Base-by-base conservation (phyloP, 2,113 vertebrate genomes). In the Parotia lawesii region DNA sequence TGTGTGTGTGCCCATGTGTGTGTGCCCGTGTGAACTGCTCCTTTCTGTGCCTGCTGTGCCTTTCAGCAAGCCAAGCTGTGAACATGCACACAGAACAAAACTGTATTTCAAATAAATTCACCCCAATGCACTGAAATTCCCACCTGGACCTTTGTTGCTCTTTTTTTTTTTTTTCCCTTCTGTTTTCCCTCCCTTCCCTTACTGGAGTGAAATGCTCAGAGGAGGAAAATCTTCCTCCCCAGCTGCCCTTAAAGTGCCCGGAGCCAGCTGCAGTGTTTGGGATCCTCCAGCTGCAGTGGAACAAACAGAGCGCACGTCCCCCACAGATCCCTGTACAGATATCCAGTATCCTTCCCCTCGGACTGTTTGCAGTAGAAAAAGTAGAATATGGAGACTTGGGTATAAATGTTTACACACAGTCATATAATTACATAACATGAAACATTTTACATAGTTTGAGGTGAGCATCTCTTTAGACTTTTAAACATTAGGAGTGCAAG, bases 391-490 rank as follows among this genome's bases (percentile, higher is more conserved):
- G 95, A 98, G 96, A 92, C 85, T 92, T 28, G 56, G 94, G 92
- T 97, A 94, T 97, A 96, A 98, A 97, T 88, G 95, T 95, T 97
- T 96, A 98, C 97, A 96, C 96, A 96, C 62, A 91, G 80, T 94
- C 92, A 89, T 97, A 97, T 96, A 97, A 96, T 97, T 97, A 98
- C 97, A 97, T 97, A 97, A 97, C 95, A 96, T 96, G 93, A 95
- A 97, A 96, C 96, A 87, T 90, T 96, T 96, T 97, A 97, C 96
- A 95, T 92, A 92, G 96, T 96, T 97, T 95, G 96, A 97, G 96
- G 93, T 97, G 97, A 98, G 95, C 96, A 91, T 97, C 93, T 93
- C 80, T 97, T 97, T 94, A 95, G 93, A 97, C 85, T 98, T 97
- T 95, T 70, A 89, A 96, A 97, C 95, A 86, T 75, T 29, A 97